Conservation (phyloP, 2,888 invertebrate genomes). For the Cephonodes hylas region DNA sequence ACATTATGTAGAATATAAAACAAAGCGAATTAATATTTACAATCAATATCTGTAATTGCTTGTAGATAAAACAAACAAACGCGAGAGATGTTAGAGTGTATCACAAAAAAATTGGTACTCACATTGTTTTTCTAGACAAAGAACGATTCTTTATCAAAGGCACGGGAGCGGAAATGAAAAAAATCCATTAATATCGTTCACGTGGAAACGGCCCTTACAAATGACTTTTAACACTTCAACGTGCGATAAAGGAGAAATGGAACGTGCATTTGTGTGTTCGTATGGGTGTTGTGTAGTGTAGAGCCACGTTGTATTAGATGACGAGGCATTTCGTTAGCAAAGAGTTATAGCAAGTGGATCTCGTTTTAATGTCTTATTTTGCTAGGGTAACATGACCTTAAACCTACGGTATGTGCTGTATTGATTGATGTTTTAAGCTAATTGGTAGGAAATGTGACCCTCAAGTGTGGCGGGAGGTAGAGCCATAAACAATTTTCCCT, state of each 20-base stretch:
- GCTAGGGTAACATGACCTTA: too few relatives aligned
- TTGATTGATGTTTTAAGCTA: too few relatives aligned
- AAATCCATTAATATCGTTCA: constrained; percentile 7
- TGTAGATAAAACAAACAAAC: not conserved
- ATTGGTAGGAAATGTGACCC: too few relatives aligned
- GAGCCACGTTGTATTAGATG: not conserved
- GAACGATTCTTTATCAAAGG: constrained; percentile 6
- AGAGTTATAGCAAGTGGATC: too few relatives aligned
- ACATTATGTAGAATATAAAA: not conserved
- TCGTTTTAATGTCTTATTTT: too few relatives aligned
- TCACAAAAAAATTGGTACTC: not conserved
- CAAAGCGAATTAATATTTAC: not conserved
- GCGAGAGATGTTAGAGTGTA: not conserved
- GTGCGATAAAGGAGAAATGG: constrained; percentile 22
- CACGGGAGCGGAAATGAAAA: constrained; percentile 7
- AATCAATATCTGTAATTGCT: not conserved
- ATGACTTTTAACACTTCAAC: constrained; percentile 13
- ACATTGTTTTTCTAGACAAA: constrained; percentile 3
- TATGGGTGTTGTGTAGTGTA: not conserved
- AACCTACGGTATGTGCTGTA: too few relatives aligned
- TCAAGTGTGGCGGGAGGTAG: too few relatives aligned
- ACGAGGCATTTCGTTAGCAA: not conserved
- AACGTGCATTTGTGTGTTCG: not conserved
- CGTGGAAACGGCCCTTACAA: constrained; percentile 7
- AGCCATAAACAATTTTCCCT: too few relatives aligned